Base-by-base conservation (phyloP, 2,113 vertebrate species). In the Cariama cristata region DNA sequence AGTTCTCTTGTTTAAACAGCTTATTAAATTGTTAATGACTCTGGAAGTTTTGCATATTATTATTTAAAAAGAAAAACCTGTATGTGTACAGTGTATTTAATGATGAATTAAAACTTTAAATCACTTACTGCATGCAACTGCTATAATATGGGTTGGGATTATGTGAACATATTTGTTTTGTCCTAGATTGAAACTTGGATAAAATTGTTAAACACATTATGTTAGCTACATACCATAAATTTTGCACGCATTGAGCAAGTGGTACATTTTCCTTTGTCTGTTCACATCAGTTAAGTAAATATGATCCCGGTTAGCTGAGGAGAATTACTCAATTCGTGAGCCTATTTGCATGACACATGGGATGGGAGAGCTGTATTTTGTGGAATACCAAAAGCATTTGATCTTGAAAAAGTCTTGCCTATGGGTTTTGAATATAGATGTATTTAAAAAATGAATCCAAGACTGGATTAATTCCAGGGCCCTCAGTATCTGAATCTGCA, bases 141-240 rank as follows among this genome's bases (percentile, higher is more conserved):
- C 84, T 96, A 68, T 95, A 97, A 92, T 93, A 94, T 88, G 96
- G 76, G 55, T 77, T 59, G 90, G 86, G 89, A 98, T 98, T 98
- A 98, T 97, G 84, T 76, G 77, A 96, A 93, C 87, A 62, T 98
- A 97, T 98, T 98, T 98, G 94, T 96, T 98, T 98, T 97, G 96
- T 97, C 90, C 86, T 95, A 88, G 91, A 96, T 85, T 98, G 95
- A 97, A 97, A 97, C 73, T 96, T 88, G 91, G 88, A 93, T 96
- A 88, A 98, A 98, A 98, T 83, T 92, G 74, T 93, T 94, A 95
- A 96, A 92, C 63, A 88, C 52, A 76, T 97, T 96, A 95, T 88
- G 75, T 96, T 96, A 93, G 93, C 81, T 74, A 66, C 68, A 69
- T 94, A 66, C 55, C 94, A 89, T 95, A 93, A 96, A 95, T 97